Base-by-base conservation (phyloP, 2,113 vertebrate genomes). In the Corapipo altera region DNA sequence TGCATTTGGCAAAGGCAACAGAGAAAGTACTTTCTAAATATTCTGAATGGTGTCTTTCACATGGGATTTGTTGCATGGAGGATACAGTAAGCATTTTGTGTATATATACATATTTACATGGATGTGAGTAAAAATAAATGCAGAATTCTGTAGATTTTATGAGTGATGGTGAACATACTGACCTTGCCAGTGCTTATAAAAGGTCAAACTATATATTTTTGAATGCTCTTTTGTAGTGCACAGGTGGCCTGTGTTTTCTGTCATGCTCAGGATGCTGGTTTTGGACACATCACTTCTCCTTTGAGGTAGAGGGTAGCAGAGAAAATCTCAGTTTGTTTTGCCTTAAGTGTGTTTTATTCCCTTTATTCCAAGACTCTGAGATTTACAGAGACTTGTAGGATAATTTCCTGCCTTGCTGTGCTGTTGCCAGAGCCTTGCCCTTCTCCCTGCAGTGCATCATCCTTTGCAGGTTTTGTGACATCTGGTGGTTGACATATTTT, bases 401-500 rank as follows among this genome's bases (percentile, higher is more conserved):
- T 61, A 37, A 35, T 52, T 43, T 75, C 55, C 85, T 70, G 41
- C 43, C 18, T 3, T 2, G 32, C 78, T 62, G 55, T 88, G 55
- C 82, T 73, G 4, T 54, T 94, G 72, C 82, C 78, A 91, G 87
- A 96, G 82, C 67, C 78, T 83, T 96, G 90, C 79, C 85, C 88
- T 96, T 84, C 88, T 92, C 48, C 2, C 69, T 91, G 75, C 61
- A 81, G 39, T 64, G 69, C 80, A 61, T 92, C 96, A 93, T 84
- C 82, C 18, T 90, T 88, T 78, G 83, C 93, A 91, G 93, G 93
- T 90, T 96, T 93, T 84, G 77, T 86, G 95, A 93, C 96, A 96
- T 97, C 95, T 96, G 96, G 79, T 87, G 88, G 79, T 84, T 97
- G 95, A 78, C 83, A 92, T 84, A 86, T 92, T 96, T 96, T 89